Evolutionary conservation across 2,113 vertebrate genomes (phyloP).

Genomic region (Danio rerio): DNA sequence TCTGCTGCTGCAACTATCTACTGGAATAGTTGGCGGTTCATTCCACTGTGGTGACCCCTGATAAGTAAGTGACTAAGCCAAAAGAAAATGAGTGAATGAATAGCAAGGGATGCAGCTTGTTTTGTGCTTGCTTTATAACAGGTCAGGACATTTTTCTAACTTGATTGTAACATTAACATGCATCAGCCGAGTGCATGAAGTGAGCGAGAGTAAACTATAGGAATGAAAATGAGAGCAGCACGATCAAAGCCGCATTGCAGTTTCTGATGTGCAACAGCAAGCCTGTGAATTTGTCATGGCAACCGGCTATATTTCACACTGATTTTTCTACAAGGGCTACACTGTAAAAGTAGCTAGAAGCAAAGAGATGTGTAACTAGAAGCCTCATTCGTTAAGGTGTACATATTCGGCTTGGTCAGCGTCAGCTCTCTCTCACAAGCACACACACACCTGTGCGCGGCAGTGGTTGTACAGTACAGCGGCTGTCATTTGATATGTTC

Average conservation of each 20-base stretch:
- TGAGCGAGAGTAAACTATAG: neutral
- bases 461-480: neutral
- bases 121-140: neutral
- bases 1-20: too few species aligned
- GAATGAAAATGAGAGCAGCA: neutral
- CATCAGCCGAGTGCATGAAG: neutral
- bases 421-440: neutral
- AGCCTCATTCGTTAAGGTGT: neutral
- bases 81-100: too few species aligned
- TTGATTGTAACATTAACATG: neutral
- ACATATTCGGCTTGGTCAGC: neutral
- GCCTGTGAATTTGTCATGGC: neutral
- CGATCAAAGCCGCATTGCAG: neutral
- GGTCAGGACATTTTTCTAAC: too few species aligned
- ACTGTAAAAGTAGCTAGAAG: neutral
- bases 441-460: too few species aligned
- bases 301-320: conserved; percentile 1
- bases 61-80: too few species aligned
- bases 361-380: neutral
- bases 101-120: too few species aligned
- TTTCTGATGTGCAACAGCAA: neutral
- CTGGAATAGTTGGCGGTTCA: too few species aligned
- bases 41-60: too few species aligned
- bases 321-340: neutral
- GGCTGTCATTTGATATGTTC: neutral